Base-by-base conservation (phyloP, 2,888 invertebrate species). In the Bhutanitis thaidina region DNA sequence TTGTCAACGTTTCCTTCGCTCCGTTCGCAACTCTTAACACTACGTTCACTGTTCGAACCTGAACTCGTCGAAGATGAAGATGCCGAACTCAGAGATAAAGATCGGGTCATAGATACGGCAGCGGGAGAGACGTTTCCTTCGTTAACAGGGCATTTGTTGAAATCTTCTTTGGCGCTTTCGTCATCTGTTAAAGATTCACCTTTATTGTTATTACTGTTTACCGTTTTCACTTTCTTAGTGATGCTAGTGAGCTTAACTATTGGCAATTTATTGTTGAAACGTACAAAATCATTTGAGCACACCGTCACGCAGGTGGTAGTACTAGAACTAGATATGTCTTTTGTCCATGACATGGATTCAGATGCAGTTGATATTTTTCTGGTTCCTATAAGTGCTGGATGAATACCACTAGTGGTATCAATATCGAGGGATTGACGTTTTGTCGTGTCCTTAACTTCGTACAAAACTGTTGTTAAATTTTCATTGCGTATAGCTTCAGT, bases 251-350 rank as follows among this genome's bases (percentile, higher is more conserved):
- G 54, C 57, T 69, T 65, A 0, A 87, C 10, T 0, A 79, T n/a
- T 0, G 85, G 85, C 10, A 85, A 5, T 58, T 80, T 86, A 0
- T 77, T 78, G 49, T 84, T 70, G 10, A 83, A 69, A 5, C 71
- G 60, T 3, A 81, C 67, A 40, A 79, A 67, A 46, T 84, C 83
- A 1, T 64, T 67, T 0, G 75, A 70, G 0, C 56, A 50, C 0
- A 80, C 79, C 0, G 78, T 74, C 1, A 78, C 25, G 43, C 71
- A 75, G 1, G 80, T 78, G 0, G 69, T 79, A 0, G 83, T 79
- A 32, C 70, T 74, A 13, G 43, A 43, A 25, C n/a, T 48, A 0
- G 84, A 83, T 49, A 87, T 80, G 39, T 85, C 79, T 57, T 68
- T 79, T 1, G 78, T 80, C 85, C 86, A 88, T 0, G 84, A 84